Evolutionary conservation across 2,888 invertebrate species (phyloP), one percentile per base, ranked within the genome.

Genomic region (Herminia tarsipennalis): DNA sequence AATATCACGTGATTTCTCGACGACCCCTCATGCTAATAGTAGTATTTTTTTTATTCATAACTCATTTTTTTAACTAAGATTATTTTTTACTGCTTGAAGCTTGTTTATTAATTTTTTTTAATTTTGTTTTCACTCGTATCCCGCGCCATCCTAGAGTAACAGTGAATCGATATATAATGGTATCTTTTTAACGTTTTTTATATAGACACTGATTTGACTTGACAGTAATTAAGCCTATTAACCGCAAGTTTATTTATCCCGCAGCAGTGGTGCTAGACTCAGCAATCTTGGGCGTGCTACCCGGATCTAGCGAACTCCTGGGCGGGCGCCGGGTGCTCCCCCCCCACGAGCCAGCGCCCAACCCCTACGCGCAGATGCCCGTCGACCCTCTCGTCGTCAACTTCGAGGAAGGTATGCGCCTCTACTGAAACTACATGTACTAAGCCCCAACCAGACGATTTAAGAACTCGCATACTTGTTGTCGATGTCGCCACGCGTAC

Each of bases 361-460:
- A 72, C 63, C 79, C 86, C 2, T 84, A 88, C 76, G 84, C 85
- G 46, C 81, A 86, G 27, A 60, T 89, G 59, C 93, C 94, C 34
- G 94, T 94, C 56, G 95, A 95, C 79, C 94, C 95, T 25, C 92
- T 95, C 70, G 95, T 95, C 73, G 95, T 95, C 78, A 95, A 94
- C 92, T 95, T 95, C 86, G 95, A 95, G 92, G 95, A 95, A 95
- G 95, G 95, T 95, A 95, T 95, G 95, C 94, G 94, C 80, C 93
- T 95, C 86, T 94, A 94, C 93, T 94, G 93, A 92, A 83, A 83
- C 74, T 81, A 80, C 54, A 83, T 83, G 81, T 81, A 79, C 70
- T 86, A 82, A 84, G 86, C 79, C 76, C 75, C 63, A 44, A 27
- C 49, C 55, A 66, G 56, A 70, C 81, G 72, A 71, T 76, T 77